A percentile compares a stretch with the other conserved stretches of the same genome.
Conservation (phyloP, 1,140 invertebrate genomes). For the Saccostrea cuccullata region DNA sequence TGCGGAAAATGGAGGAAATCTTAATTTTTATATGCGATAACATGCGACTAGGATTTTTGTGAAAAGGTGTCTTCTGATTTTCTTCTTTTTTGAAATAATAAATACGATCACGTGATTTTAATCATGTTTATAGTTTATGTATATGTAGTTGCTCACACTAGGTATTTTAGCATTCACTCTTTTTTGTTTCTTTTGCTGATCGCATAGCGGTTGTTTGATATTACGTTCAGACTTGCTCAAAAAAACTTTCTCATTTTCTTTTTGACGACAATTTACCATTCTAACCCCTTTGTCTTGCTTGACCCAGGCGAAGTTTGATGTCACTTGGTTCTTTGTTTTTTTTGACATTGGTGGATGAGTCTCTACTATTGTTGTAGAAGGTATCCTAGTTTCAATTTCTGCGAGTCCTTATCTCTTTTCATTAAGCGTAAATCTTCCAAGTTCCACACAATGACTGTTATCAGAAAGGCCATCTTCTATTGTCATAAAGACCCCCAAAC, state of each 20-base stretch:
- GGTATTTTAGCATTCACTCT: neutral
- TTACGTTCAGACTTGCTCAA: neutral
- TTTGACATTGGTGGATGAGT: neutral
- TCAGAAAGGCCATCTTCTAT: constrained; percentile 23
- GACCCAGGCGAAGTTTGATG: neutral
- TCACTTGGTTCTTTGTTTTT: neutral
- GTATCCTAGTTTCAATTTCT: constrained; percentile 7
- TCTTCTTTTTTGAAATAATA: too few relatives aligned
- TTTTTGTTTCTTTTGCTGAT: neutral
- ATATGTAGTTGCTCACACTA: too few relatives aligned
- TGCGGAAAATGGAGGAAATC: too few relatives aligned
- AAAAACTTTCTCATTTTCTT: neutral
- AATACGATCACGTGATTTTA: too few relatives aligned
- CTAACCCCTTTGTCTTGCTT: neutral
- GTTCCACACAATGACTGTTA: constrained; percentile 4
- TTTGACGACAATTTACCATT: constrained; percentile 2
- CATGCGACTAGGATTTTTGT: too few relatives aligned
- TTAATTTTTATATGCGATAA: too few relatives aligned
- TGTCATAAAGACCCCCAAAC: neutral
- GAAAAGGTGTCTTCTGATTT: too few relatives aligned
- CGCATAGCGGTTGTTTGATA: neutral
- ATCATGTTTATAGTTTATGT: too few relatives aligned
- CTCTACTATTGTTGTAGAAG: neutral
- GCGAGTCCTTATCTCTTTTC: neutral
- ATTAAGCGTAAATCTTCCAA: neutral